These are phyloP conservation scores for Oophaga pumilio DNA, from an alignment of 2,113 vertebrate species.

Conservation along the genomic window DNA sequence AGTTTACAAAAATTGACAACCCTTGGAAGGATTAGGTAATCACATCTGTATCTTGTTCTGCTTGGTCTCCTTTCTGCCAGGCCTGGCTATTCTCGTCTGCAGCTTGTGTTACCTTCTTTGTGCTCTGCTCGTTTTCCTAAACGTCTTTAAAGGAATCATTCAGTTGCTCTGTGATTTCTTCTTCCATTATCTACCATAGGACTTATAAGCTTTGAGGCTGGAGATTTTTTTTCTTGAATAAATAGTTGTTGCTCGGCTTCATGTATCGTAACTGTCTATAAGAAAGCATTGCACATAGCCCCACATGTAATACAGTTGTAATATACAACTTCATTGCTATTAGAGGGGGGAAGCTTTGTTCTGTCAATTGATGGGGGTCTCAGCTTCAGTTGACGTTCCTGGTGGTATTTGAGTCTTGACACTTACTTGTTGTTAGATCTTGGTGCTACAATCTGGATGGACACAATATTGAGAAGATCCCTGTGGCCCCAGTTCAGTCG, in stretches of 20 bases:
- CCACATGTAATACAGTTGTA: not conserved
- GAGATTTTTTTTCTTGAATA: not conserved
- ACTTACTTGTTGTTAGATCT: too few relatives aligned
- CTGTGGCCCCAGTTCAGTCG: too few relatives aligned
- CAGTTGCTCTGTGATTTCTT: not conserved
- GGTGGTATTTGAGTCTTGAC: too few relatives aligned
- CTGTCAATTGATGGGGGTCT: too few relatives aligned
- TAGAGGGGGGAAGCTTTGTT: too few relatives aligned
- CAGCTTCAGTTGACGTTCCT: not conserved
- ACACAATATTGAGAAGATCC: too few relatives aligned
- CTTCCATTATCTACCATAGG: constrained; percentile 3
- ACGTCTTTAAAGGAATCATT: constrained; percentile 30
- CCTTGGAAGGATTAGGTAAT: not conserved
- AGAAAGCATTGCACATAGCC: not conserved
- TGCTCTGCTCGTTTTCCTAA: constrained; percentile 41
- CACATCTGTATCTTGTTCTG: constrained; percentile 62
- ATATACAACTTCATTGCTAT: too few relatives aligned
- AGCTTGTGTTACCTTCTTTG: constrained; percentile 55
- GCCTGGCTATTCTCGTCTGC: constrained; percentile 73
- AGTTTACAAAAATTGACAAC: too few relatives aligned
- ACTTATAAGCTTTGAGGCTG: not conserved
- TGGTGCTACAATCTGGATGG: too few relatives aligned
- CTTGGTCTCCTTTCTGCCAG: constrained; percentile 79
- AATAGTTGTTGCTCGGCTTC: not conserved
- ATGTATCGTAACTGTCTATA: not conserved